A percentile compares a stretch with the other conserved stretches of the same genome.
Conservation (phyloP, 1,140 invertebrate species). For the Pseudachorutes palmiensis region DNA sequence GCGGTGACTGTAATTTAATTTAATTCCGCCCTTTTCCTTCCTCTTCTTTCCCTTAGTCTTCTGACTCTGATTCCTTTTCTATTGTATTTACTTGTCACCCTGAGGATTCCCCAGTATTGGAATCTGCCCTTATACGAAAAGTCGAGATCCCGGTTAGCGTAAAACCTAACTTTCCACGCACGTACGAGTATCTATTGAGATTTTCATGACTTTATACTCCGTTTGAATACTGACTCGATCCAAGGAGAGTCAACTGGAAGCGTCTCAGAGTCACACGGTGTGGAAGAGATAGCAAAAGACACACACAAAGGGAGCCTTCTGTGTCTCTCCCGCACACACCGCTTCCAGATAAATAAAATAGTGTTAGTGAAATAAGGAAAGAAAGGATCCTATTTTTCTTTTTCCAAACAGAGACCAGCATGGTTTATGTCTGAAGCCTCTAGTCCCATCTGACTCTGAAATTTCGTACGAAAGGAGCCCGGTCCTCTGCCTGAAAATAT, state of each 20-base stretch:
- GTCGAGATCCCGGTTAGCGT: not conserved
- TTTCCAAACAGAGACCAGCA: not conserved
- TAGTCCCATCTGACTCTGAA: no score
- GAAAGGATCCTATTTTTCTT: not conserved
- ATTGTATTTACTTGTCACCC: not conserved
- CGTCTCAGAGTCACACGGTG: no score
- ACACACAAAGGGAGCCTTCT: not conserved
- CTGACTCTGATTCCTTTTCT: not conserved
- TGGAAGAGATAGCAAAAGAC: not conserved
- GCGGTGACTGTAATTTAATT: not conserved
- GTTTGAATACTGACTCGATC: not conserved
- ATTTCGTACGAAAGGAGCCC: no score
- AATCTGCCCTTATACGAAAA: not conserved
- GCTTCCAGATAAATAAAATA: not conserved
- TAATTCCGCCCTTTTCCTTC: no score
- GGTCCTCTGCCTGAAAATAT: no score
- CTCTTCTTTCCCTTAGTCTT: not conserved
- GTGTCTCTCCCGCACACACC: not conserved
- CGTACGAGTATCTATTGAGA: slow-evolving; percentile 22
- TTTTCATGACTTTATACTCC: slow-evolving; percentile 14
- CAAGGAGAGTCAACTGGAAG: no score
- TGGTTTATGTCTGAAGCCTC: no score
- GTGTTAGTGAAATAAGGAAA: not conserved
- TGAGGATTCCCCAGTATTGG: not conserved
- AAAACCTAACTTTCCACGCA: slow-evolving; percentile 20